Evolutionary conservation across 2,113 vertebrate species (phyloP).

Genomic region (Hymenochirus boettgeri): DNA sequence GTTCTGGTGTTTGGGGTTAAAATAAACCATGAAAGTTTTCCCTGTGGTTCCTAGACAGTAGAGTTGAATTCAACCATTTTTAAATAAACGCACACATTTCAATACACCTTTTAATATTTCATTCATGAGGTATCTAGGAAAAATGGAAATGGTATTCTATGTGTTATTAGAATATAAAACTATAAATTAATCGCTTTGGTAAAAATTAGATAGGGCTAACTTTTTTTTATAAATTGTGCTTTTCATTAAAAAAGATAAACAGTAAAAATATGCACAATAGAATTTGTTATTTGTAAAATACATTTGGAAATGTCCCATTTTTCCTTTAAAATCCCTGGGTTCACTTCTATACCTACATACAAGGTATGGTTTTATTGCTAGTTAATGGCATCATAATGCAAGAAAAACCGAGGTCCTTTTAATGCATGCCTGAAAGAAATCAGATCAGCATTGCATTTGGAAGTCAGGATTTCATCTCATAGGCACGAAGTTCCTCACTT

Average conservation of each 20-base stretch:
- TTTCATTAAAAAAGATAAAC: neutral
- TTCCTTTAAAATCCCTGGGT: neutral
- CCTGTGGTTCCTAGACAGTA: no score
- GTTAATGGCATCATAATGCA: neutral
- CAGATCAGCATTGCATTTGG: neutral
- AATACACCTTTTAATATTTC: neutral
- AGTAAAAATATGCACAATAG: neutral
- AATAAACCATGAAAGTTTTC: no score
- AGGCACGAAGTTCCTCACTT: conserved; percentile 60
- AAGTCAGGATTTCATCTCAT: conserved; percentile 55
- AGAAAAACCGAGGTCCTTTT: neutral
- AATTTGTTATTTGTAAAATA: neutral
- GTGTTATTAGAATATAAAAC: neutral
- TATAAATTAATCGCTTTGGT: neutral
- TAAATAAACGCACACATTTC: no score
- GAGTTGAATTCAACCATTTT: no score
- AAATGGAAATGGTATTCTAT: neutral
- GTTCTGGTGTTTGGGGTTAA: no score
- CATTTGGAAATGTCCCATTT: neutral
- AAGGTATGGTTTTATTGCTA: conserved; percentile 10
- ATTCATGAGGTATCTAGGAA: conserved; percentile 1
- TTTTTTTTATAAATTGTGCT: neutral
- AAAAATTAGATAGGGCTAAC: neutral
- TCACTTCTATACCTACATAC: neutral
- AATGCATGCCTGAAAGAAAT: neutral